These are phyloP conservation scores for Taurulus bubalis DNA, from an alignment of 2,113 vertebrate species.

Conservation along the genomic window DNA sequence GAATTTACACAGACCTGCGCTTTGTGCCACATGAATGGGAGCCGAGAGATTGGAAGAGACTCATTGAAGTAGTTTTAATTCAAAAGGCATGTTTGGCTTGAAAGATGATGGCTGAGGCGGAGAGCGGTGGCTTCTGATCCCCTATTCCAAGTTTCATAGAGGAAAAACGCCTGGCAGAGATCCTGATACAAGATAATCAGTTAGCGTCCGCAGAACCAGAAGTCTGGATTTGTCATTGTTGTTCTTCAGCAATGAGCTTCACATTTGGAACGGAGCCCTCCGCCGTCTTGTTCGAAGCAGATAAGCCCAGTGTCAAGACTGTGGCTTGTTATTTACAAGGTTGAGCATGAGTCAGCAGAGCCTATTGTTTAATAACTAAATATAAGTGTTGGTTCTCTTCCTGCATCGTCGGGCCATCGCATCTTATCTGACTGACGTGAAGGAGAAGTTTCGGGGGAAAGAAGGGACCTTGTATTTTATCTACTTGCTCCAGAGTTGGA, in stretches of 20 bases:
- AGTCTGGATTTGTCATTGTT: constrained; percentile 24
- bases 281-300: constrained; percentile 26
- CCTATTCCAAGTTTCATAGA: constrained; percentile 1
- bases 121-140: constrained; percentile 27
- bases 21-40: constrained; percentile 70
- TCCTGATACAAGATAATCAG: constrained; percentile 54
- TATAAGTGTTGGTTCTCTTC: constrained; percentile 33
- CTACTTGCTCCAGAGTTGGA: constrained; percentile 14
- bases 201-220: constrained; percentile 7
- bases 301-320: constrained; percentile 36
- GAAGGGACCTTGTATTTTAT: constrained; percentile 40
- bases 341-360: constrained; percentile 52
- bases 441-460: constrained; percentile 25
- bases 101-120: constrained; percentile 19
- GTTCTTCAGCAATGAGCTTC: constrained; percentile 7
- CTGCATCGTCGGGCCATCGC: constrained; percentile 27
- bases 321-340: constrained; percentile 34
- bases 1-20: constrained; percentile 57
- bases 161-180: constrained; percentile 22
- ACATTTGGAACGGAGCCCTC: constrained; percentile 29
- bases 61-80: constrained; percentile 61
- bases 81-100: constrained; percentile 51
- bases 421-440: constrained; percentile 45
- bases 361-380: constrained; percentile 50
- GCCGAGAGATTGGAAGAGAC: constrained; percentile 22